Conservation (phyloP, 2,888 invertebrate genomes). For the Drosophila parthenogenetica region DNA sequence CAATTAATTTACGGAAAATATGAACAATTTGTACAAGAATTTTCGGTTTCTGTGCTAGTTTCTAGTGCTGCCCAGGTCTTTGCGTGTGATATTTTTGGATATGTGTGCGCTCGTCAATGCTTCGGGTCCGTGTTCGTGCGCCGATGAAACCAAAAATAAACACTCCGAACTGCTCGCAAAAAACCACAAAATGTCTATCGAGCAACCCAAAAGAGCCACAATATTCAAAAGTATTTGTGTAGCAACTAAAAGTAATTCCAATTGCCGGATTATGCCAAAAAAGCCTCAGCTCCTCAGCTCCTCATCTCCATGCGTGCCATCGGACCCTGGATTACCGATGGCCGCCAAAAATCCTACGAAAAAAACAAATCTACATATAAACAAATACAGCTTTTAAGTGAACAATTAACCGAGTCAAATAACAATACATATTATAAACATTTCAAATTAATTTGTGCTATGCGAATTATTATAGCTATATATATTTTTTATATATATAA, state of each 20-base stretch:
- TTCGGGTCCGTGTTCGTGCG: conserved; percentile 70
- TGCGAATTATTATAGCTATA: conserved; percentile 5
- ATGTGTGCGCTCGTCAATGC: conserved; percentile 64
- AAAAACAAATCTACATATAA: neutral
- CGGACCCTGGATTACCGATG: conserved; percentile 83
- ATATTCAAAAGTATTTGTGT: conserved; percentile 7
- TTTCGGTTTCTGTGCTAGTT: conserved; percentile 74
- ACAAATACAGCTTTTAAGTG: neutral
- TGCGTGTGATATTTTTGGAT: conserved; percentile 83
- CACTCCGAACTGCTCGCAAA: conserved; percentile 75
- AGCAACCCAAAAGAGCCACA: conserved; percentile 2
- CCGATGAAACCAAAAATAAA: conserved; percentile 80
- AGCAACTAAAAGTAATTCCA: neutral
- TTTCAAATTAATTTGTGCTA: conserved; percentile 3
- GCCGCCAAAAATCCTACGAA: conserved; percentile 28
- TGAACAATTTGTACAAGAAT: conserved; percentile 70
- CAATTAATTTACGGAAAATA: conserved; percentile 54
- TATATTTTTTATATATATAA: conserved; percentile 15
- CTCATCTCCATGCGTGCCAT: conserved; percentile 55
- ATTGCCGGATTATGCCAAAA: conserved; percentile 33
- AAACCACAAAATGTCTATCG: conserved; percentile 30
- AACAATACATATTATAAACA: neutral
- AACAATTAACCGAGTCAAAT: neutral
- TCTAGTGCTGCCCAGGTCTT: conserved; percentile 80
- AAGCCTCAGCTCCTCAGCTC: too few relatives aligned